Evolutionary conservation across 2,797 vertebrate genomes (phyloP), one percentile per base, ranked within the genome.

Genomic region (Galaxias olidus): DNA sequence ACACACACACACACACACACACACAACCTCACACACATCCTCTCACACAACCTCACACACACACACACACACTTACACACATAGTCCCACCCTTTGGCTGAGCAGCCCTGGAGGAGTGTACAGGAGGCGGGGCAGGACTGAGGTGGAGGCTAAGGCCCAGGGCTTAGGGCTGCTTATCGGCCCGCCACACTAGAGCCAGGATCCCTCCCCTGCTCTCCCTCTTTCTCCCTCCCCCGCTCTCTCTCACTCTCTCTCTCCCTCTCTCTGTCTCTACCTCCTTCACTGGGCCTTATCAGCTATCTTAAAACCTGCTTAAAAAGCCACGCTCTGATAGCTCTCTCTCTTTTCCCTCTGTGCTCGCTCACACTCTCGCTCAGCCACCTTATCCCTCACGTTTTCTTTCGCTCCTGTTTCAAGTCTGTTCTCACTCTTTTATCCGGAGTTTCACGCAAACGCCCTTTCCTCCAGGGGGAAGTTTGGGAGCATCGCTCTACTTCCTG

Each of bases 121-220:
- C 9, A 9, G 49, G n/a, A 17, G 49, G n/a, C n/a, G n/a, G 10
- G 14, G 50, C 50, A 17, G 50, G 15, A 15, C 9, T 17, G 50
- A 10, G 18, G 4, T 18, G 17, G 17, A 18, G 49, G n/a, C 49
- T 51, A 83, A 86, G 90, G 89, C 87, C 88, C 81, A 73, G 70
- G 85, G 86, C 87, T 92, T 91, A 89, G 83, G 83, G 30, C 89
- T 90, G 14, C 84, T 87, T 83, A 81, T 74, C 73, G 58, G 74
- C 71, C 74, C 82, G 71, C 87, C 19, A 59, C 75, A 77, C 72
- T 75, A 71, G 73, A 72, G 30, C 30, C 30, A 3, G 30, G 30
- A 30, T 79, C 43, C 60, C 48, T 69, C 43, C 41, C 56, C 30
- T 56, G 68, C 66, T 66, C 71, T 77, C 68, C 77, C 43, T 47